Conservation (phyloP, 1,140 invertebrate species). For the Drosophila carrolli region DNA sequence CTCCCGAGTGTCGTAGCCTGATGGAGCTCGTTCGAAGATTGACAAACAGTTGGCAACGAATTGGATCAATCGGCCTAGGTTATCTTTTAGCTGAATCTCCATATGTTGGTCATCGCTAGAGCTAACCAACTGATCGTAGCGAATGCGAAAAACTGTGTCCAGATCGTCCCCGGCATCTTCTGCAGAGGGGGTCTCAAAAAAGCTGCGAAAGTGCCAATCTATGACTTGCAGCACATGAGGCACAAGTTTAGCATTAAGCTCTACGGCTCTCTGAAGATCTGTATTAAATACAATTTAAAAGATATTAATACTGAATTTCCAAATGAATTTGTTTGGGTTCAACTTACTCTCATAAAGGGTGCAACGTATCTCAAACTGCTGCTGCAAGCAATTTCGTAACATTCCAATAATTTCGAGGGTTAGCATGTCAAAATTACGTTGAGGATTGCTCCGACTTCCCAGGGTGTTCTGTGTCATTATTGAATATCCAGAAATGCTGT, state of each 20-base stretch:
- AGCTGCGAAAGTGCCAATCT: slow-evolving; percentile 78
- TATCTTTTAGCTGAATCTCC: slow-evolving; percentile 68
- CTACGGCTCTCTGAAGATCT: slow-evolving; percentile 81
- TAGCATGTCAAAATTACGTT: slow-evolving; percentile 81
- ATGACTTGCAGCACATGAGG: slow-evolving; percentile 81
- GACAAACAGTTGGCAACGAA: slow-evolving; percentile 71
- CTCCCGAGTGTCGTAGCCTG: slow-evolving; percentile 67
- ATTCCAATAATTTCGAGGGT: slow-evolving; percentile 81
- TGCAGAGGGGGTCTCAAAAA: slow-evolving; percentile 52
- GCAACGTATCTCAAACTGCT: slow-evolving; percentile 65
- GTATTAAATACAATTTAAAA: not conserved
- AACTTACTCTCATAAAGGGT: slow-evolving; percentile 77
- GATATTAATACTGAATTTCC: not conserved
- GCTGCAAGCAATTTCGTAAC: slow-evolving; percentile 73
- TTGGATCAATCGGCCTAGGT: slow-evolving; percentile 69
- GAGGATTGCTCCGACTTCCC: slow-evolving; percentile 66
- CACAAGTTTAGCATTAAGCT: slow-evolving; percentile 77
- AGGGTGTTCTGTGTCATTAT: slow-evolving; percentile 75
- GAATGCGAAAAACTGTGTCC: slow-evolving; percentile 56
- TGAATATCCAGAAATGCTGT: slow-evolving; percentile 78
- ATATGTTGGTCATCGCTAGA: slow-evolving; percentile 51
- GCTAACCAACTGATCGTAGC: slow-evolving; percentile 57
- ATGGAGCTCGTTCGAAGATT: slow-evolving; percentile 59
- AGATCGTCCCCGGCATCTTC: slow-evolving; percentile 51
- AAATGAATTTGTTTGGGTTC: no score